phyloP scores from a whole-genome alignment of 2,113 vertebrate genomes.

The Catharus minimus region DNA sequence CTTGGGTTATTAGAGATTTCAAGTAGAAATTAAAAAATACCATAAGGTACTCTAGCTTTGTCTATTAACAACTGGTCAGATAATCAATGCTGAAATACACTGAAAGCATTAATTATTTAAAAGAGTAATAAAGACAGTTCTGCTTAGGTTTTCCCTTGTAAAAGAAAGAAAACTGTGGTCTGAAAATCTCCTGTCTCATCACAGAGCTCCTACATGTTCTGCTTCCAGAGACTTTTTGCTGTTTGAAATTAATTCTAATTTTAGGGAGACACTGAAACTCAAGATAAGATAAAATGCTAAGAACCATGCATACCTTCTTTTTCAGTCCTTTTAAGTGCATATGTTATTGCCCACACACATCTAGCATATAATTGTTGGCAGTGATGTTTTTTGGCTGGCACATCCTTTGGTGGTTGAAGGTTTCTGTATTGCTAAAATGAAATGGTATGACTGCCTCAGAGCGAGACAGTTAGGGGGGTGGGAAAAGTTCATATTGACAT shows the following conservation, averaged over 20 bases:
- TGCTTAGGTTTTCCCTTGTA: neutral
- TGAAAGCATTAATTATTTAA: slow-evolving; percentile 34
- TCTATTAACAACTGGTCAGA: slow-evolving; percentile 18
- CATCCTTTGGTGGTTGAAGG: slow-evolving; percentile 53
- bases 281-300: slow-evolving; percentile 54
- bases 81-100: slow-evolving; percentile 35
- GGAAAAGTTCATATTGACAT: slow-evolving; percentile 55
- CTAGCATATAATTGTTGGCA: slow-evolving; percentile 66
- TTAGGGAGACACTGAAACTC: slow-evolving; percentile 45
- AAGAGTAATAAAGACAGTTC: slow-evolving; percentile 11
- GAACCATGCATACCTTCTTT: slow-evolving; percentile 60
- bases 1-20: slow-evolving; percentile 32
- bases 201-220: slow-evolving; percentile 28
- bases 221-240: neutral
- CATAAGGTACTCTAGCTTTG: neutral
- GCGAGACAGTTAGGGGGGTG: slow-evolving; percentile 33
- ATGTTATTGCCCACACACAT: slow-evolving; percentile 69
- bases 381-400: slow-evolving; percentile 65
- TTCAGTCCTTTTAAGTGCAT: slow-evolving; percentile 63
- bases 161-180: neutral
- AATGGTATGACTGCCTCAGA: slow-evolving; percentile 35
- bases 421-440: slow-evolving; percentile 56
- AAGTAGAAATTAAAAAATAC: slow-evolving; percentile 6
- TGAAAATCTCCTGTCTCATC: slow-evolving; percentile 29
- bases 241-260: slow-evolving; percentile 55